A percentile compares a stretch with the other conserved stretches of the same genome.
These are phyloP conservation scores for Chymomyza caudatula DNA, from an alignment of 2,888 invertebrate genomes.

Conservation along the genomic window DNA sequence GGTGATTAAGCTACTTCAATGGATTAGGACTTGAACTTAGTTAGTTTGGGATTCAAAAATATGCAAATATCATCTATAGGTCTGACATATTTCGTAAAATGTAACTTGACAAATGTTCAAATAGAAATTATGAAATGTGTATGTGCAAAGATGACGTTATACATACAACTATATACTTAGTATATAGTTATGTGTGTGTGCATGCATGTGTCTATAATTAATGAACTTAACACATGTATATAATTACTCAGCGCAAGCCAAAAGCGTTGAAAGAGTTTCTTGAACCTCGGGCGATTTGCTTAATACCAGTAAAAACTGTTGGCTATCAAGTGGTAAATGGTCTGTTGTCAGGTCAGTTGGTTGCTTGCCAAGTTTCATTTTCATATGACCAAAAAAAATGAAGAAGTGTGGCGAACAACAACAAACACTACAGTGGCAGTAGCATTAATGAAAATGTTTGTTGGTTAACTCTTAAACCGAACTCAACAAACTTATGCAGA, in stretches of 20 bases:
- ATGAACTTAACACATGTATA: slow-evolving; percentile 72
- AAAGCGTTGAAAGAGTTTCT: slow-evolving; percentile 40
- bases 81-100: not conserved
- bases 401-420: slow-evolving; percentile 29
- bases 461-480: slow-evolving; percentile 29
- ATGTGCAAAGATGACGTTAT: not conserved
- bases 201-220: slow-evolving; percentile 45
- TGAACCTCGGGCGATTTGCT: slow-evolving; percentile 47
- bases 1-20: not conserved
- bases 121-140: not conserved
- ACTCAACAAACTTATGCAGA: not conserved
- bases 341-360: not conserved
- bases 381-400: slow-evolving; percentile 5
- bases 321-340: not conserved
- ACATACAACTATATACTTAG: not conserved
- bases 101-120: not conserved
- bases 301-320: slow-evolving; percentile 14
- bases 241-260: slow-evolving; percentile 50
- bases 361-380: slow-evolving; percentile 26
- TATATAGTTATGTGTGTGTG: not conserved
- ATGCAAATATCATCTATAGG: not conserved
- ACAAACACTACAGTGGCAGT: slow-evolving; percentile 20
- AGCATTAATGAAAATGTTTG: slow-evolving; percentile 40
- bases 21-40: too few species aligned
- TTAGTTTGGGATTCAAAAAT: too few species aligned